These are phyloP conservation scores for Eupithecia pulchellata DNA, from an alignment of 2,888 invertebrate species.

Conservation along the genomic window DNA sequence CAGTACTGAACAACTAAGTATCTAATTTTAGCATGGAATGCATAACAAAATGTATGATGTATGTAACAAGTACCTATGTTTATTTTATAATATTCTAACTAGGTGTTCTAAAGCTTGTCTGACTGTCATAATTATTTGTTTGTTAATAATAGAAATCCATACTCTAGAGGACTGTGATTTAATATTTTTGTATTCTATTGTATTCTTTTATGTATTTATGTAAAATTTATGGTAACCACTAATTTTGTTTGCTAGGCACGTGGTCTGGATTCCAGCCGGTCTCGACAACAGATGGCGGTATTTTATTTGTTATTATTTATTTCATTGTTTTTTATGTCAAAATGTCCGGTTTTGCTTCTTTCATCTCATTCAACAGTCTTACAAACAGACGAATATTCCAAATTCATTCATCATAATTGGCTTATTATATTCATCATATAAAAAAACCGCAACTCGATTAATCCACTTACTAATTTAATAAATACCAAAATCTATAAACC, in stretches of 20 bases:
- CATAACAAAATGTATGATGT: background rate
- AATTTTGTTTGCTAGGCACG: constrained; percentile 76
- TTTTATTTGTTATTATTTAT: constrained; percentile 50
- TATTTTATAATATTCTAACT: background rate
- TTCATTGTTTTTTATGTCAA: constrained; percentile 35
- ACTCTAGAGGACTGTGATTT: background rate
- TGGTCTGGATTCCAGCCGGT: constrained; percentile 78
- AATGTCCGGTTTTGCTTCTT: background rate
- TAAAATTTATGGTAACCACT: constrained; percentile 52
- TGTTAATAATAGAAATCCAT: background rate
- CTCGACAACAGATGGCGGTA: constrained; percentile 73
- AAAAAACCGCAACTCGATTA: background rate
- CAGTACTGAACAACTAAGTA: background rate
- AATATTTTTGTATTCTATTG: constrained; percentile 13
- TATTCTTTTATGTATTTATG: constrained; percentile 29
- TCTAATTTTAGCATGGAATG: constrained; percentile 4
- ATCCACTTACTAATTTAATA: background rate
- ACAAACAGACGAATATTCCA: background rate
- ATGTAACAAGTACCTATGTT: background rate
- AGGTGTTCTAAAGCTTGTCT: background rate
- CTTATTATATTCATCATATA: constrained; percentile 1
- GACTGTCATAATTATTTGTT: background rate
- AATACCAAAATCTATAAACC: background rate
- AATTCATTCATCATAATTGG: constrained; percentile 5
- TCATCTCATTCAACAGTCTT: constrained; percentile 10